Evolutionary conservation across 2,113 vertebrate species (phyloP), one percentile per base, ranked within the genome.

Genomic region (Asarcornis scutulata): DNA sequence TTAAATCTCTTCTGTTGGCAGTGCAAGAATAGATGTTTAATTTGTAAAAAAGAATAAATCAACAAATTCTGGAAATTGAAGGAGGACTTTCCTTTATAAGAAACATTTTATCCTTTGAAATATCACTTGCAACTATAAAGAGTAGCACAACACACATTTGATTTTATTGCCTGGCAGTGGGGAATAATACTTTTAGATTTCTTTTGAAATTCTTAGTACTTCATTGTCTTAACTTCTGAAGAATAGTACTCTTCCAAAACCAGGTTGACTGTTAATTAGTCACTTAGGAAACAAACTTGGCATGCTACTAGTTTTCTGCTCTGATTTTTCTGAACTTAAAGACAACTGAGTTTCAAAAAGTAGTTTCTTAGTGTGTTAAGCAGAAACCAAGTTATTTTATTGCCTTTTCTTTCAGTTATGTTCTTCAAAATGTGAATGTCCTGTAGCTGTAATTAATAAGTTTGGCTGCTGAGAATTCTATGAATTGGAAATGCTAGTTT

Each of bases 261-360:
- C 58, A 72, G 64, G 38, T 38, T 85, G 69, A 50, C 78, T 86
- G 64, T 89, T 95, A 95, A 95, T 96, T 91, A 95, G 81, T 96
- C 91, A 94, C 91, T 90, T 94, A 91, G 95, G 95, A 95, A 94
- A 96, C 78, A 91, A 83, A 91, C 31, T 31, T 18, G 3, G 13
- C 3, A 1, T 86, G 75, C 25, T 79, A 34, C 79, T 75, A 50
- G 64, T 81, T 93, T 96, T 96, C 93, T 91, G 74, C 88, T 88
- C 95, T 86, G 74, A 91, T 95, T 71, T 92, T 53, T 86, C 63
- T 62, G 46, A 93, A 92, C 80, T 77, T 72, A 86, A 67, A 89
- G 78, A 91, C 6, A 78, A 34, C 7, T 20, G 50, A 74, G 36
- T 74, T 77, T 75, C 27, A 93, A 56, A 80, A 77, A 1, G 50